phyloP scores from a whole-genome alignment of 2,888 invertebrate species.

The Drosophila ochracea region DNA sequence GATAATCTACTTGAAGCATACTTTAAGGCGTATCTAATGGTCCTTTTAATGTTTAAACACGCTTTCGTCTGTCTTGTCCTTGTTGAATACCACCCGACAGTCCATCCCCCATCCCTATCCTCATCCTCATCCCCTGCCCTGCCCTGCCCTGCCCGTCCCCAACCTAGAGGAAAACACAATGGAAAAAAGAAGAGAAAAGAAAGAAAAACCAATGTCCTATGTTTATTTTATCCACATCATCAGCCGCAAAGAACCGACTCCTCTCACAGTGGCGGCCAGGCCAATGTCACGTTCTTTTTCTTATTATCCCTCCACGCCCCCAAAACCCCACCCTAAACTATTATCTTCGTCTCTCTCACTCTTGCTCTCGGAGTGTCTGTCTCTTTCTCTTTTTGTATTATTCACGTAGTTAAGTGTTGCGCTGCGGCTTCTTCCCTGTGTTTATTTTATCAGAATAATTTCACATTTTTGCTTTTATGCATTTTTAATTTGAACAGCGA shows the following conservation, averaged over 20 bases:
- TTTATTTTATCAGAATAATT: conserved; percentile 82
- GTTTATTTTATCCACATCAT: conserved; percentile 81
- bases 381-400: conserved; percentile 21
- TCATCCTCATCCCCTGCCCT: too few species aligned
- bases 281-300: conserved; percentile 74
- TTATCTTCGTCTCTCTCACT: neutral
- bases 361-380: neutral
- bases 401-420: conserved; percentile 54
- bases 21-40: conserved; percentile 84
- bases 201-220: conserved; percentile 76
- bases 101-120: neutral
- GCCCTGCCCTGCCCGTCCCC: neutral
- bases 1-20: conserved; percentile 84
- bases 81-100: conserved; percentile 18
- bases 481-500: conserved; percentile 77
- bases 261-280: conserved; percentile 46
- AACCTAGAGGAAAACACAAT: conserved; percentile 18
- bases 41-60: conserved; percentile 83
- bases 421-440: conserved; percentile 68
- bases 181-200: neutral
- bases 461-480: conserved; percentile 79
- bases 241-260: conserved; percentile 59
- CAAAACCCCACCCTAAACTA: neutral
- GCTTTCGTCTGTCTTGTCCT: conserved; percentile 72
- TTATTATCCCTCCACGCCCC: conserved; percentile 13